These are phyloP conservation scores for Catharus fuscescens DNA, from an alignment of 2,113 vertebrate genomes.

Conservation along the genomic window DNA sequence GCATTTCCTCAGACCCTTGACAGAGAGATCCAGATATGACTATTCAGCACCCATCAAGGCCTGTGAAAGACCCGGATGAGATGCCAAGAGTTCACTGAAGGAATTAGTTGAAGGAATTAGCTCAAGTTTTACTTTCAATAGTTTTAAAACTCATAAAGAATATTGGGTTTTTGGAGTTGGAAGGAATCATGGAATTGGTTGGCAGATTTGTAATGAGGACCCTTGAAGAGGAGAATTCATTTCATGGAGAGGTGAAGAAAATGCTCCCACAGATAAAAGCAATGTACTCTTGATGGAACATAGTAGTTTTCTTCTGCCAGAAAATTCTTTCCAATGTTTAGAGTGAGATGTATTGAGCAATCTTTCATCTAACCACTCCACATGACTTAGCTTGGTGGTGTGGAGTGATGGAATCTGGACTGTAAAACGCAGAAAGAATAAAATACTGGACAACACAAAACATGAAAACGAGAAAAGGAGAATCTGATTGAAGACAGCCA, in stretches of 20 bases:
- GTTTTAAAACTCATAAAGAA: background rate
- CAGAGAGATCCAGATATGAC: background rate
- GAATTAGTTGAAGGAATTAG: background rate
- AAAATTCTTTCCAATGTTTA: background rate
- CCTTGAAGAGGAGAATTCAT: background rate
- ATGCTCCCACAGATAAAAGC: background rate
- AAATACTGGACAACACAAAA: background rate
- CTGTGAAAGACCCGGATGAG: background rate
- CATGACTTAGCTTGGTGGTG: background rate
- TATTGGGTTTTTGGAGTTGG: background rate
- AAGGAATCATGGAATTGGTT: background rate
- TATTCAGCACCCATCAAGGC: background rate
- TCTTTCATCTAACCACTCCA: background rate
- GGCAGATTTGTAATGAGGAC: background rate
- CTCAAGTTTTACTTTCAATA: background rate
- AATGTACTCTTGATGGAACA: background rate
- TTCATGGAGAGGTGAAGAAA: background rate
- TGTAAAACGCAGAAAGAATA: background rate
- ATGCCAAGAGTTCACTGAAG: background rate
- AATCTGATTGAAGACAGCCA: background rate
- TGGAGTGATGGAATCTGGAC: background rate
- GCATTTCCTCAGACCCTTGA: constrained; percentile 22
- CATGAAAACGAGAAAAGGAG: background rate
- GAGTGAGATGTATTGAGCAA: background rate
- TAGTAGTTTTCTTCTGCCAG: background rate